phyloP scores from a whole-genome alignment of 2,888 invertebrate species.

The Candidula unifasciata region DNA sequence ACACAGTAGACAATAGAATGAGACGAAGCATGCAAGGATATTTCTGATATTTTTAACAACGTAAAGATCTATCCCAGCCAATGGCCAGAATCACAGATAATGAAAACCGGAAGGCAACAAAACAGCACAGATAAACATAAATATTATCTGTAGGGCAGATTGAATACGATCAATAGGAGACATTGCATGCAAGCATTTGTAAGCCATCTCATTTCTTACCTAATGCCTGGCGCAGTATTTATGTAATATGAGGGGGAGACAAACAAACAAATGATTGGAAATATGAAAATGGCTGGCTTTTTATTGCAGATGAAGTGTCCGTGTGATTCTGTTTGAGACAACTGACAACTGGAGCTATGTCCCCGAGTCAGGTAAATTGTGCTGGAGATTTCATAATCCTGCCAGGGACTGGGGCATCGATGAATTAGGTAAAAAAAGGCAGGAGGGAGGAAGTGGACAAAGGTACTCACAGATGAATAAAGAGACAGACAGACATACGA shows the following conservation, averaged over 20 bases:
- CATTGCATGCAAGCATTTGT: background rate
- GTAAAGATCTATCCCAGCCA: no score
- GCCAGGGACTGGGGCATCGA: no score
- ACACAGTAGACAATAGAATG: no score
- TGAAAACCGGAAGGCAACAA: background rate
- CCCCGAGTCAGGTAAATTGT: no score
- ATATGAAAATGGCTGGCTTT: conserved; percentile 10
- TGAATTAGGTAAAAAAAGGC: no score
- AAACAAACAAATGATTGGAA: conserved; percentile 1
- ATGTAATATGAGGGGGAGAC: conserved; percentile 3
- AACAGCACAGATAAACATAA: background rate
- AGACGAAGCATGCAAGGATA: no score
- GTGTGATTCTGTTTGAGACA: background rate
- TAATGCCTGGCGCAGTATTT: background rate
- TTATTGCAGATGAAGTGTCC: background rate
- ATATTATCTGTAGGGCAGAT: background rate
- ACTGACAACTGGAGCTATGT: background rate
- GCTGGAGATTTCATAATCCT: no score
- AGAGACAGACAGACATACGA: background rate
- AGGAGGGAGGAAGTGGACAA: no score
- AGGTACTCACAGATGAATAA: background rate
- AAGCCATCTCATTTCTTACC: background rate
- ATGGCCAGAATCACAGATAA: background rate
- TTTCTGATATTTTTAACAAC: no score
- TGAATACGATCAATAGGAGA: conserved; percentile 6